Evolutionary conservation across 1,140 invertebrate species (phyloP).

Genomic region (Lepidurus apus): DNA sequence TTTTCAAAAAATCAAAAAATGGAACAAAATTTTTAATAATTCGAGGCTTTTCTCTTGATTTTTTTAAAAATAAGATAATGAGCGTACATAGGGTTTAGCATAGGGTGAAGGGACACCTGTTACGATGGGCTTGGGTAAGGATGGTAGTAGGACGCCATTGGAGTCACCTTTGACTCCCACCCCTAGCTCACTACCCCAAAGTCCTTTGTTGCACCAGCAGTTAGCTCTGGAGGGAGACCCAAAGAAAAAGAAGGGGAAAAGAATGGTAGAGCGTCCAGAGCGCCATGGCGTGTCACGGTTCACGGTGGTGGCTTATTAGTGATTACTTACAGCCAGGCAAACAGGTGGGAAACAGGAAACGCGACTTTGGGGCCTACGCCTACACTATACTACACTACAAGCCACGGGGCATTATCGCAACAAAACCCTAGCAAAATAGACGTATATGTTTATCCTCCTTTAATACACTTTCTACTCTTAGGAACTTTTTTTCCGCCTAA

Average conservation of each 20-base stretch:
- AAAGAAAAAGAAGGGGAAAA: neutral
- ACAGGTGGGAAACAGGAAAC: slow-evolving; percentile 21
- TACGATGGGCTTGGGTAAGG: neutral
- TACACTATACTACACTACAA: neutral
- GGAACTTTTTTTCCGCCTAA: neutral
- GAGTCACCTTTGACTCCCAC: neutral
- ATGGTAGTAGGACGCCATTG: neutral
- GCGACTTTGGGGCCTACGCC: neutral
- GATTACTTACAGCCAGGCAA: slow-evolving; percentile 7
- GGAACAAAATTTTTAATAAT: neutral
- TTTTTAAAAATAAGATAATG: neutral
- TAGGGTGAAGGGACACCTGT: neutral
- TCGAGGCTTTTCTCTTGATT: too few species aligned
- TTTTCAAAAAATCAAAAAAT: neutral
- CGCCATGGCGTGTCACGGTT: slow-evolving; percentile 13
- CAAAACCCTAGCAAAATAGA: neutral
- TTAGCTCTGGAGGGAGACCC: neutral
- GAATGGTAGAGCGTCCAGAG: neutral
- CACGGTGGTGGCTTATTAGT: slow-evolving; percentile 12
- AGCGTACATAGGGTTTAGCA: neutral
- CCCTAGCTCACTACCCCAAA: neutral
- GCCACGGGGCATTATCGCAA: neutral
- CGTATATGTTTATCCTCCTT: neutral
- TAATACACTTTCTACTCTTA: neutral
- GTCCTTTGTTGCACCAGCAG: neutral